Evolutionary conservation across 2,797 vertebrate genomes (phyloP), one percentile per base, ranked within the genome.

Genomic region (Parauchenoglanis ngamensis): DNA sequence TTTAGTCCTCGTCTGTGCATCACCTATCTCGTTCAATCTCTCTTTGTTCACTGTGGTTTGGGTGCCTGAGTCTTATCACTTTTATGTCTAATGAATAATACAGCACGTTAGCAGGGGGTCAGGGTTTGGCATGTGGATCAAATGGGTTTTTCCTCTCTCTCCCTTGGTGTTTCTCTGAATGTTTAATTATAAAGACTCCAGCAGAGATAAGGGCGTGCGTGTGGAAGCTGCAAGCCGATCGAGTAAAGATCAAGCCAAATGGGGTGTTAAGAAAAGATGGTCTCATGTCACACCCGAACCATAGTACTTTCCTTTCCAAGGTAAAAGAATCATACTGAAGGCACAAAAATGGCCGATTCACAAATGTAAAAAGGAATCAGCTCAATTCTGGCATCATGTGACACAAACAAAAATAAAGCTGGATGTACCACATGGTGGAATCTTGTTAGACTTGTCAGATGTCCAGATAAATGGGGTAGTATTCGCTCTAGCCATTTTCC

Each of bases 31-130:
- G 25, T 12, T 52, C 25, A 3, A 1, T 56, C n/a, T 56, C 52
- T 31, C 75, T 56, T 31, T 78, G 75, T 56, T 40, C 75, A 56
- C 0, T 56, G 15, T n/a, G 7, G 75, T 78, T 78, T 78, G 52
- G 8, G 52, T 6, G 2, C 3, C 44, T 8, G 40, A 82, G 8
- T 82, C 80, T 82, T 73, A 72, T 61, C 54, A n/a, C 19, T 73
- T 81, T 73, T 35, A 49, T 61, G 25, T 81, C 13, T 86, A 40
- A 68, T 79, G 52, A n/a, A 57, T 86, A 86, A 80, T 73, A 61
- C 52, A 81, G n/a, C 44, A 46, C 65, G 49, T 7, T 15, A 28
- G 40, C n/a, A 61, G 40, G 19, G 52, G 40, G 54, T 44, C 25
- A 8, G n/a, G 59, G 44, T 57, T 67, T 79, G 63, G 23, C 59